These are phyloP conservation scores for Gallinago jamesoni DNA, from an alignment of 2,113 vertebrate genomes.

Conservation along the genomic window DNA sequence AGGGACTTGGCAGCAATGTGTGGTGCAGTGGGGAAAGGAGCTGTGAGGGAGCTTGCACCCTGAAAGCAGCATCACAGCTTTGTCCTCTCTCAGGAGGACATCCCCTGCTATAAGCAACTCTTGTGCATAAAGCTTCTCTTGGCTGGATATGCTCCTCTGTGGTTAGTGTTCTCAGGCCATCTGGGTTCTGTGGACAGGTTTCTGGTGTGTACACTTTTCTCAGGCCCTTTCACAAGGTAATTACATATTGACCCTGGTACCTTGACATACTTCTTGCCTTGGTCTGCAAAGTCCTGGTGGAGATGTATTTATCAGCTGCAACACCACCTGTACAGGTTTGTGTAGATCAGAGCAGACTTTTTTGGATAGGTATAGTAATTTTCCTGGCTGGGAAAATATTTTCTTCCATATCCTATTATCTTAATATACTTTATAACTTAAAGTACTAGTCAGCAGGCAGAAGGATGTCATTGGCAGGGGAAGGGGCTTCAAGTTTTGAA, in stretches of 20 bases:
- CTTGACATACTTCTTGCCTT: background rate
- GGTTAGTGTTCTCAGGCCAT: background rate
- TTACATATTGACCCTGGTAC: background rate
- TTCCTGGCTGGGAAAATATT: background rate
- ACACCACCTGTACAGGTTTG: background rate
- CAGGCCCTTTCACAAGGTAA: background rate
- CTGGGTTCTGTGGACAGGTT: background rate
- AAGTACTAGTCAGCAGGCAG: background rate
- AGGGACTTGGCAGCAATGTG: rapidly evolving
- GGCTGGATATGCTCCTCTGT: background rate
- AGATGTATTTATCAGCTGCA: background rate
- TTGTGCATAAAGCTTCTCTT: background rate
- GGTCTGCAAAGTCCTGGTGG: background rate
- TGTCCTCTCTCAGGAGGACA: background rate
- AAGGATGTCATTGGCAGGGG: background rate
- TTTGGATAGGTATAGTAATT: background rate
- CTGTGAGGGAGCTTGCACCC: background rate
- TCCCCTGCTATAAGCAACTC: background rate
- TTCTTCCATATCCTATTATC: background rate
- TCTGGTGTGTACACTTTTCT: background rate
- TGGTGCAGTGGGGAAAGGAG: background rate
- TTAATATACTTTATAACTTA: background rate
- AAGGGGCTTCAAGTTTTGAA: background rate
- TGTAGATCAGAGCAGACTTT: background rate
- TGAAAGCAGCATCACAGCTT: background rate